Evolutionary conservation across 2,113 vertebrate species (phyloP), one percentile per base, ranked within the genome.

Genomic region (Astur gentilis): DNA sequence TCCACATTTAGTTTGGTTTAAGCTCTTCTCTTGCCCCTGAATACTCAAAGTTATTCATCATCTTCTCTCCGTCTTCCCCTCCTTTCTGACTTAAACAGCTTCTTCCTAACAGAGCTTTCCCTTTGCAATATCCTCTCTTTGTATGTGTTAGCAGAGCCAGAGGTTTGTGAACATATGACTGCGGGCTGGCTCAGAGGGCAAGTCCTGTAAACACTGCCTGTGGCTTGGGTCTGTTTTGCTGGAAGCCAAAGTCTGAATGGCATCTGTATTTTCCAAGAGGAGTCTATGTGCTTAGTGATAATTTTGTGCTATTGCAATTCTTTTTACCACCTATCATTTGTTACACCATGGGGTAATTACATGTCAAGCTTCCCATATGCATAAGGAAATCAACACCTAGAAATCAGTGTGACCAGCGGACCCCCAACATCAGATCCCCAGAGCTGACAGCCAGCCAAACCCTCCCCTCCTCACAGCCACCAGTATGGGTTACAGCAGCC

Each of bases 241-340:
- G 45, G 61, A 86, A 96, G 29, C 47, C 70, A 85, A 91, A 90
- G 32, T 20, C 38, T 85, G 40, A 72, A 36, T 27, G 29, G 19
- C 27, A 50, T 21, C 36, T 22, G 2, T 86, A 38, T 80, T 55
- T 77, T 97, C 79, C 45, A 70, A 54, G 32, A 77, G 9, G 34
- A 36, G 19, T 64, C 32, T 9, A 10, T 17, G 16, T 34, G 22
- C 42, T 52, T 36, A 61, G 8, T 0, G 0, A 40, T 52, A 47
- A 47, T 75, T 88, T 87, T 75, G 27, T 4, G 29, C 54, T 52
- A 45, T 72, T 76, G 11, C 52, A 62, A 12, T 79, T 70, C 62
- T 61, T 80, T 80, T 73, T 26, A 16, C 10, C 13, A 47, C 18
- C 26, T 17, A 9, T n/a, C 15, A 6, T 64, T 61, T 73, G 20